Conservation (phyloP, 2,113 vertebrate species). For the Apaloderma vittatum region DNA sequence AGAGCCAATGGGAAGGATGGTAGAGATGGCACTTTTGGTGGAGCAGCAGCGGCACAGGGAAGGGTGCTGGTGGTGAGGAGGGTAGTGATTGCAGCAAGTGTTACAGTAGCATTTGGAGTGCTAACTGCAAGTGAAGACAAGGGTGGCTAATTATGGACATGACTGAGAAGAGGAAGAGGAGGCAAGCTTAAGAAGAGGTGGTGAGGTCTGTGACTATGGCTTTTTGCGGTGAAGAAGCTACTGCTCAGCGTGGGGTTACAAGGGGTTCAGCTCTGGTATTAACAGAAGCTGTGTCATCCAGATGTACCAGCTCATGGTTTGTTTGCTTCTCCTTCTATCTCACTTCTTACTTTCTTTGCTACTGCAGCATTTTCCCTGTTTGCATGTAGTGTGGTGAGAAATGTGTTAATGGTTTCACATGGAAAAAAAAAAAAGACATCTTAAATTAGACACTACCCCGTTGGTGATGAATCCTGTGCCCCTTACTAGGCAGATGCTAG, state of each 20-base stretch:
- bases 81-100: neutral
- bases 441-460: neutral
- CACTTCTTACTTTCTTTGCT: neutral
- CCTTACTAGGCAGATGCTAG: neutral
- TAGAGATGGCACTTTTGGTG: neutral
- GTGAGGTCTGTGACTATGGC: neutral
- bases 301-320: neutral
- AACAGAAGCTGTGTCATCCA: neutral
- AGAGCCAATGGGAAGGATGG: neutral
- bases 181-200: neutral
- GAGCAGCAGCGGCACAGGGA: neutral
- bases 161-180: conserved; percentile 20
- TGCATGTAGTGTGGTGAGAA: neutral
- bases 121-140: neutral
- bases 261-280: neutral
- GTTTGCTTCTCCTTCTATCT: neutral
- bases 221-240: neutral
- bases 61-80: neutral
- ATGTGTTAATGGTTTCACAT: neutral
- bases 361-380: neutral
- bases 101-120: neutral
- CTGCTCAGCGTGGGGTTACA: neutral
- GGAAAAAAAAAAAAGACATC: neutral
- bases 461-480: neutral
- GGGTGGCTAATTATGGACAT: neutral